Base-by-base conservation (phyloP, 2,113 vertebrate species). In the Antennarius striatus region DNA sequence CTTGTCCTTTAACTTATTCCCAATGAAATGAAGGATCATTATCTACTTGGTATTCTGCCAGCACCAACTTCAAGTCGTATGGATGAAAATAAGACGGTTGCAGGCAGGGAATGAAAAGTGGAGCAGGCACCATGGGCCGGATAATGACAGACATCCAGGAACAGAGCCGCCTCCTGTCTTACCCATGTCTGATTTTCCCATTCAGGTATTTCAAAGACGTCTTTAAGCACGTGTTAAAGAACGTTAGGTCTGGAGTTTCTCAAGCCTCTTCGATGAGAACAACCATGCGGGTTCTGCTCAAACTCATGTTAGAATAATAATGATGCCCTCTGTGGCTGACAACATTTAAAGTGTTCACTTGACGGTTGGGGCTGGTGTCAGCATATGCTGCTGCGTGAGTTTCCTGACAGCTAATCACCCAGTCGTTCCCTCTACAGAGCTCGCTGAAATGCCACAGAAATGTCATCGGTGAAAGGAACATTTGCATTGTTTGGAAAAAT, bases 51-150 rank as follows among this genome's bases (percentile, higher is more conserved):
- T 75, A 70, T 79, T 83, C 71, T n/a, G 63, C 55, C 4, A 16
- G 56, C 72, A 64, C 47, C 1, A 22, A 39, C 58, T 10, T 22
- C 63, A 55, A 51, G 13, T 22, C 5, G 0, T 46, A 56, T 29
- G 42, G 53, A 65, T 67, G 60, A 81, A 86, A 58, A 86, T 72
- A 72, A 50, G 69, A 72, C 77, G 77, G 68, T 77, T 56, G 67
- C 7, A 74, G 69, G 77, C 61, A 59, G 66, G 67, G 62, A 81
- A 58, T 51, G 75, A 73, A 57, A 85, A 90, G 80, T 85, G 79
- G 86, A 84, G 87, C 85, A 82, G 75, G 79, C 75, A 82, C 75
- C 74, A 16, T 43, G 78, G 81, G 71, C 71, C 76, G 66, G 40
- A 69, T 71, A 54, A 61, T 69, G 80, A 84, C 81, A 80, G 67